phyloP scores from a whole-genome alignment of 2,797 vertebrate species.

The Xiphorhynchus erythropygius region DNA sequence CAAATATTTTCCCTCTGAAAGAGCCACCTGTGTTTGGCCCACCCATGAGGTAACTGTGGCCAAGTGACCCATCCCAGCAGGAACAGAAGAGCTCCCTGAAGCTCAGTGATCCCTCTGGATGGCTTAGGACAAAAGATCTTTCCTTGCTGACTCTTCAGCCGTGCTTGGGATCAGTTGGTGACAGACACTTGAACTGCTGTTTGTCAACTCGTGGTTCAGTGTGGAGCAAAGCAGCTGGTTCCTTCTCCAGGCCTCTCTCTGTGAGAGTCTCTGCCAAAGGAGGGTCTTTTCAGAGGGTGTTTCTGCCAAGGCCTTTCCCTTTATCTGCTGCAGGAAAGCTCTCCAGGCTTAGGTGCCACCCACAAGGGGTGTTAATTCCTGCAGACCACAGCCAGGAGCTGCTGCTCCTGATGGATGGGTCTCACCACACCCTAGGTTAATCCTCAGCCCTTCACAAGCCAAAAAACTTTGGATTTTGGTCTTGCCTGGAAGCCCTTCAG shows the following conservation, averaged over 20 bases:
- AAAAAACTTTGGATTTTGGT: background rate
- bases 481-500: background rate
- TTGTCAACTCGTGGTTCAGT: background rate
- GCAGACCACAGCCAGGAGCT: background rate
- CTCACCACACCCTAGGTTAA: background rate
- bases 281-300: background rate
- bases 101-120: background rate
- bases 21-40: background rate
- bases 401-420: background rate
- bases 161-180: background rate
- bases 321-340: background rate
- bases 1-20: background rate
- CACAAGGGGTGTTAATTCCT: background rate
- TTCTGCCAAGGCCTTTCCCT: background rate
- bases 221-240: background rate
- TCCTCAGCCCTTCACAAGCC: background rate
- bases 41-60: background rate
- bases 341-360: background rate
- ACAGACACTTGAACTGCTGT: background rate
- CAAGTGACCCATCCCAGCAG: background rate
- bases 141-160: background rate
- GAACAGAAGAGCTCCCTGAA: background rate
- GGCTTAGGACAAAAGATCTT: background rate
- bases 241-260: background rate
- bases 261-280: background rate